Conservation (phyloP, 2,797 vertebrate species). For the Macrochelys suwanniensis region DNA sequence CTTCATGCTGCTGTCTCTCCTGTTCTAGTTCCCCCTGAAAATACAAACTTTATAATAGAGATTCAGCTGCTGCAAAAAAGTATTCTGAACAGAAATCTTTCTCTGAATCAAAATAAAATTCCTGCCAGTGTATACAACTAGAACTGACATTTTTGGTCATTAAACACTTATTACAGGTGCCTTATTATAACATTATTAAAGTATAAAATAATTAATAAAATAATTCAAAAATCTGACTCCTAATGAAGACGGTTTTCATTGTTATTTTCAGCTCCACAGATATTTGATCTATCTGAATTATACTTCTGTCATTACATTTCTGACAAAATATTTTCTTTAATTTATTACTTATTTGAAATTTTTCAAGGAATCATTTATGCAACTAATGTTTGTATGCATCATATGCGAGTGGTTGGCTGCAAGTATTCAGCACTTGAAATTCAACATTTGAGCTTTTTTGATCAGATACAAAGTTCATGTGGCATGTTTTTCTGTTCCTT, state of each 20-base stretch:
- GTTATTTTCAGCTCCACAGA: background rate
- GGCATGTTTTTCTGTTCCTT: background rate
- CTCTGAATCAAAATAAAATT: background rate
- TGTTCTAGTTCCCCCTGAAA: slow-evolving; percentile 91
- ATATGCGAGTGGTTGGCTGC: background rate
- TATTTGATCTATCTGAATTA: background rate
- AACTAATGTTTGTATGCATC: background rate
- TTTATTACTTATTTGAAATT: background rate
- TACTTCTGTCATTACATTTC: background rate
- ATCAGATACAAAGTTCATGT: background rate
- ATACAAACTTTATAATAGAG: slow-evolving; percentile 69
- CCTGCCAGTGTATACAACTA: background rate
- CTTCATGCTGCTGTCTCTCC: slow-evolving; percentile 92
- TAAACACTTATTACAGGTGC: background rate
- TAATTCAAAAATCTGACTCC: background rate
- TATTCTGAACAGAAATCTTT: slow-evolving; percentile 15
- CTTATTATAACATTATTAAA: background rate
- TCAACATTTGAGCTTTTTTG: background rate
- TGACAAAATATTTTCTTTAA: background rate
- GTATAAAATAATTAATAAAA: background rate
- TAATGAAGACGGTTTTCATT: background rate
- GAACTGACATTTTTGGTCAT: background rate
- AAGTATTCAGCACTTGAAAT: background rate
- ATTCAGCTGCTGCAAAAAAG: slow-evolving; percentile 59
- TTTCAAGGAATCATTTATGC: background rate